Evolutionary conservation across 2,888 invertebrate species (phyloP), one percentile per base, ranked within the genome.

Genomic region (Mesodorylaimus sp.): DNA sequence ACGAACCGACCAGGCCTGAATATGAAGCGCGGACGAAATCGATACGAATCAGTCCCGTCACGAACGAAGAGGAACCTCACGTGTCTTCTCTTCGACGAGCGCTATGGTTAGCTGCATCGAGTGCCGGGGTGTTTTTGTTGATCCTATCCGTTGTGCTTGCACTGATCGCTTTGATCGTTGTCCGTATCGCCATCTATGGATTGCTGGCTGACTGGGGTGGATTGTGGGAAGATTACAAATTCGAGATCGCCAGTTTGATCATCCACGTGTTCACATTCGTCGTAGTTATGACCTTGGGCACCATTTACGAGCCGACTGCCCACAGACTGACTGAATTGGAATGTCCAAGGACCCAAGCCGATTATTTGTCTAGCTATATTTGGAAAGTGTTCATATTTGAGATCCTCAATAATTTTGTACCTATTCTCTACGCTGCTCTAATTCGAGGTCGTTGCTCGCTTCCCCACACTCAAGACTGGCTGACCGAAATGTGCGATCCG

Each of bases 321-420:
- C 47, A 50, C 50, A 28, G 16, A 23, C n/a, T 52, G 46, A 52
- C 52, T 5, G 38, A 38, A n/a, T 24, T 26, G 2, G 53, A 53
- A 44, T 49, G 21, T n/a, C 75, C 81, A 56, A 74, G 86, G 42
- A 89, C 88, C 0, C 87, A 89, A 71, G 83, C 84, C 0, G 85
- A 88, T 69, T 89, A 87, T 66, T 89, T 89, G 66, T 86, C 87
- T 68, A 85, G 85, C 0, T 72, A 89, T 47, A 88, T 88, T 0
- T 74, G 89, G 37, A 91, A 91, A 71, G 84, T 87, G 64, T 81
- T 84, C 57, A 78, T 76, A 60, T 73, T 91, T 13, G 86, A 91
- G 70, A 89, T 91, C 70, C 84, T 89, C 45, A 91, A 91, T 69
- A 88, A 87, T 68, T 91, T 89, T 71, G 83, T 87, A n/a, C 86